Percentiles rank a stretch among this genome's conserved stretches.
These are phyloP conservation scores for Takifugu ocellatus DNA, from an alignment of 2,797 vertebrate species.

Conservation along the genomic window DNA sequence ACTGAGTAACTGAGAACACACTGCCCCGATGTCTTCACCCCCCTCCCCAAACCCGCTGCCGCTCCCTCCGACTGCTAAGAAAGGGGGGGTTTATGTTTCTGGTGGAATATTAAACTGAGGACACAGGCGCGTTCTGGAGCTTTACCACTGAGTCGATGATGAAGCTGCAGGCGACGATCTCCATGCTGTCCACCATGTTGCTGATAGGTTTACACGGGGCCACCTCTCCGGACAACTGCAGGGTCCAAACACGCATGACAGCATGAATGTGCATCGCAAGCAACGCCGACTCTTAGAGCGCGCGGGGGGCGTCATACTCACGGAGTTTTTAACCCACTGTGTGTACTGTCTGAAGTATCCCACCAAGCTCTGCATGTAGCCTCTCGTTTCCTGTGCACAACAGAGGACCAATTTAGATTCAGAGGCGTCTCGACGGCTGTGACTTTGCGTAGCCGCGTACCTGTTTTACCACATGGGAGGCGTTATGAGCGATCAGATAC, in stretches of 20 bases:
- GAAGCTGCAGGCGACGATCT: slow-evolving; percentile 88
- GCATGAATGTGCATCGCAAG: too few relatives aligned
- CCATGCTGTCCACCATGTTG: slow-evolving; percentile 86
- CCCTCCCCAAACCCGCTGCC: neutral
- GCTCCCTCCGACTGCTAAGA: slow-evolving; percentile 33
- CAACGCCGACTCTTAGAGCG: neutral
- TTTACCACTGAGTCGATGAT: slow-evolving; percentile 90
- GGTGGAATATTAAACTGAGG: slow-evolving; percentile 12
- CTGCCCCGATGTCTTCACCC: slow-evolving; percentile 35
- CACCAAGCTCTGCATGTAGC: slow-evolving; percentile 77
- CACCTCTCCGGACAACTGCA: slow-evolving; percentile 84
- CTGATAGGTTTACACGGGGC: slow-evolving; percentile 91
- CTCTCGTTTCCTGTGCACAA: slow-evolving; percentile 80
- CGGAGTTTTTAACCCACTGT: slow-evolving; percentile 84
- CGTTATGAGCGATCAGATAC: slow-evolving; percentile 82
- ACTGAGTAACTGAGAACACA: slow-evolving; percentile 40
- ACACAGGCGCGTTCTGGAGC: neutral
- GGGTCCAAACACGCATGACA: slow-evolving; percentile 8
- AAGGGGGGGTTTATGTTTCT: slow-evolving; percentile 28
- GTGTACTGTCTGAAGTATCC: slow-evolving; percentile 88
- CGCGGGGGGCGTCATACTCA: slow-evolving; percentile 66
- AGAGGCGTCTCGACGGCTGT: too few relatives aligned
- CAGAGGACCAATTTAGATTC: neutral
- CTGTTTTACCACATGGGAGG: slow-evolving; percentile 81
- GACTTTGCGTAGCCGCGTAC: neutral